Conservation (phyloP, 92 coral and sea anemone genomes). For the Paramuricea clavata region DNA sequence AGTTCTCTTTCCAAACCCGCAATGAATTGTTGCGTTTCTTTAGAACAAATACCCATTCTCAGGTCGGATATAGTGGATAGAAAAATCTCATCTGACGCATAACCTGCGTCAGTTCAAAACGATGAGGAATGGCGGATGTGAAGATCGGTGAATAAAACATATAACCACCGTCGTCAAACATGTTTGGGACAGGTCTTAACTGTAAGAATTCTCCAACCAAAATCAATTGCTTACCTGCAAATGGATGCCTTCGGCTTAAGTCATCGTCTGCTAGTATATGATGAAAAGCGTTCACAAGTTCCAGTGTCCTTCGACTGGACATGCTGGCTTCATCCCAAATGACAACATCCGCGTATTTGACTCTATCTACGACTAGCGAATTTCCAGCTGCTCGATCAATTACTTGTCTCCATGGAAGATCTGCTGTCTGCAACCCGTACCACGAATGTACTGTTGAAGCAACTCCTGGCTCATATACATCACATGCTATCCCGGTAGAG, state of each 20-base stretch:
- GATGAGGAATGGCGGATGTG: neutral
- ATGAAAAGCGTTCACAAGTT: slow-evolving; percentile 45
- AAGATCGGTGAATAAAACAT: slow-evolving; percentile 25
- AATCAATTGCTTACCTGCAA: slow-evolving; percentile 42
- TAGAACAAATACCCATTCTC: slow-evolving; percentile 10
- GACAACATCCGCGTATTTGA: slow-evolving; percentile 30
- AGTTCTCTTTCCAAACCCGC: slow-evolving; percentile 43
- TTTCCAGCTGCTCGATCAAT: slow-evolving; percentile 45
- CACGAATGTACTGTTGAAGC: slow-evolving; percentile 65
- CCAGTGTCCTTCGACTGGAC: slow-evolving; percentile 57
- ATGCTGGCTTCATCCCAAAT: slow-evolving; percentile 69
- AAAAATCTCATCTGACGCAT: slow-evolving; percentile 16
- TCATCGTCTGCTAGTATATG: neutral
- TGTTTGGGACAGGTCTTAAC: slow-evolving; percentile 37
- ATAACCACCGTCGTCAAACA: slow-evolving; percentile 18
- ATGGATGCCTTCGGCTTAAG: slow-evolving; percentile 1
- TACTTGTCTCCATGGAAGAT: slow-evolving; percentile 58
- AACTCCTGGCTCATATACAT: slow-evolving; percentile 52
- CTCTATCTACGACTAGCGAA: slow-evolving; percentile 32
- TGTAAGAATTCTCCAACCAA: slow-evolving; percentile 47
- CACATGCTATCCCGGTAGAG: slow-evolving; percentile 66
- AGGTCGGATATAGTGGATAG: neutral
- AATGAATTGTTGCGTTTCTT: neutral
- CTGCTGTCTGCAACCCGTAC: slow-evolving; percentile 66
- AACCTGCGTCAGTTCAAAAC: slow-evolving; percentile 6